Percentiles rank a stretch among this genome's conserved stretches.
Conservation (phyloP, 2,113 vertebrate species). For the Prionailurus viverrinus region DNA sequence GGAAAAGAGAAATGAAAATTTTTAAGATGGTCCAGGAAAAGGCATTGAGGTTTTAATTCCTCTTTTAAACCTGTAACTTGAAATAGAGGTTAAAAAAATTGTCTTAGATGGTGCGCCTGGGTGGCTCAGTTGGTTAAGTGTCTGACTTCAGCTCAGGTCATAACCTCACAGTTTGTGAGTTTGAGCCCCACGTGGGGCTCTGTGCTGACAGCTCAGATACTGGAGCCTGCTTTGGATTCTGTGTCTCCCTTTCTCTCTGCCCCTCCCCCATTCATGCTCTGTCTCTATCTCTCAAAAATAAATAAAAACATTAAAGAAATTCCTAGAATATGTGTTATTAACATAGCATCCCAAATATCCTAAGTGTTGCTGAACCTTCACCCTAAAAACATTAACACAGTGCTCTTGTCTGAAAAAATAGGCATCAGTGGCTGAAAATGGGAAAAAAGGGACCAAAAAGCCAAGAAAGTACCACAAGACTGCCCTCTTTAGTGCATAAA, state of each 20-base stretch:
- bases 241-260: too few relatives aligned
- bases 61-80: constrained; percentile 54
- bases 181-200: too few relatives aligned
- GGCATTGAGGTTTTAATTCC: constrained; percentile 58
- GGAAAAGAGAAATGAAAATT: constrained; percentile 10
- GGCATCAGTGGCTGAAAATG: not conserved
- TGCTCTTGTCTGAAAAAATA: constrained; percentile 43
- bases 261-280: too few relatives aligned
- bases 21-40: constrained; percentile 59
- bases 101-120: too few relatives aligned
- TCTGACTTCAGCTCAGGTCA: too few relatives aligned
- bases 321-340: constrained; percentile 10
- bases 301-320: too few relatives aligned
- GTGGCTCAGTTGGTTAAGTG: too few relatives aligned
- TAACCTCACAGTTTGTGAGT: too few relatives aligned
- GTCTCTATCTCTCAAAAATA: too few relatives aligned
- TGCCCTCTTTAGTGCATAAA: constrained; percentile 66
- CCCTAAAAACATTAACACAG: constrained; percentile 18
- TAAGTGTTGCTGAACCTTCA: not conserved
- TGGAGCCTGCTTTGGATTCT: too few relatives aligned
- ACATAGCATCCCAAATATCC: constrained; percentile 6
- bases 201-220: too few relatives aligned
- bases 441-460: not conserved
- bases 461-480: constrained; percentile 62
- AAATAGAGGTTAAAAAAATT: not conserved